Evolutionary conservation across 2,113 vertebrate genomes (phyloP), one percentile per base, ranked within the genome.

Genomic region (Oreochromis aureus): DNA sequence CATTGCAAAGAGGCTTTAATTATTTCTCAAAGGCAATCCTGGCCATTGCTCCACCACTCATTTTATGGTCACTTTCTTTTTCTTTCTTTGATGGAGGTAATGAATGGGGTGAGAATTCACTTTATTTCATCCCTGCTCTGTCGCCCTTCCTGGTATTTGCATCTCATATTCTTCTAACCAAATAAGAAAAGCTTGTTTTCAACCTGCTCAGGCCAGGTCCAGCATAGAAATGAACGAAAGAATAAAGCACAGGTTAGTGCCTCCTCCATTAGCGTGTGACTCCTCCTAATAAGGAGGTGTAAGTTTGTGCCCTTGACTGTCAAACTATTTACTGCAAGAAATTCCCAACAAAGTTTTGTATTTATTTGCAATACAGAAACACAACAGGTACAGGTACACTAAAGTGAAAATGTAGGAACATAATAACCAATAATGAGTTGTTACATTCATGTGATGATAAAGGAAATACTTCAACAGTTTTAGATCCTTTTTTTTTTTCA

Each of bases 1-100:
- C 66, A 85, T 86, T 80, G 87, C 88, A 92, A 94, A 93, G 88
- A 91, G 92, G 80, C 85, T 89, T 90, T 95, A 93, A 95, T 96
- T 96, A 94, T 94, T 95, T 95, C 94, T 96, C 94, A 91, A 94
- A 94, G 92, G 92, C 94, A 94, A 92, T 91, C 86, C 80, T 30
- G 18, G 80, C 87, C 85, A 61, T 66, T 84, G 86, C 91, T 90
- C 88, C 79, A 27, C 9, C 51, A 8, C 89, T 89, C 88, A 91
- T 93, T 92, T 89, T 91, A 89, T 89, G 91, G 89, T 87, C 86
- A 91, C 87, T 92, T 88, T 89, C 63, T 84, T 83, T 87, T 84
- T 91, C 87, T 79, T 78, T 87, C 85, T 89, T 73, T 89, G 89
- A 92, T 92, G 80, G 82, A 90, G 82, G 59, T 91, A 93, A 95